Conservation (phyloP, 2,888 invertebrate species). For the Dynastes grantii region DNA sequence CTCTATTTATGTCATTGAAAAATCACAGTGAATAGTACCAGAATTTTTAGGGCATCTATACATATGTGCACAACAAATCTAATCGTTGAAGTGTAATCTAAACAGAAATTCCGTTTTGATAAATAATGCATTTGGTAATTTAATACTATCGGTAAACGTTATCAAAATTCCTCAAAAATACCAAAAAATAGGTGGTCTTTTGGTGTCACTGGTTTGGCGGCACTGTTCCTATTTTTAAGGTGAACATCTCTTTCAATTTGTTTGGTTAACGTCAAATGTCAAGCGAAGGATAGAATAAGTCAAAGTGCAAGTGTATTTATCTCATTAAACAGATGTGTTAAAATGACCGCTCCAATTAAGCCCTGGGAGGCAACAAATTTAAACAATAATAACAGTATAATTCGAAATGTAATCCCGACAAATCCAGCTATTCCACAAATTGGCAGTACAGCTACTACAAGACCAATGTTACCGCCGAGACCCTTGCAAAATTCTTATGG, state of each 20-base stretch:
- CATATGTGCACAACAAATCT: too few relatives aligned
- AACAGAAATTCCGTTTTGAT: too few relatives aligned
- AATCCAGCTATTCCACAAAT: conserved; percentile 55
- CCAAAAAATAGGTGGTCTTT: too few relatives aligned
- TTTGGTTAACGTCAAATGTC: conserved; percentile 24
- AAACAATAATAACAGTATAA: conserved; percentile 52
- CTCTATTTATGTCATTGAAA: too few relatives aligned
- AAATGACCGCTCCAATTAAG: conserved; percentile 65
- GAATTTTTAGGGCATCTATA: too few relatives aligned
- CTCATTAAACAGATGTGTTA: conserved; percentile 18
- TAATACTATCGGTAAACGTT: too few relatives aligned
- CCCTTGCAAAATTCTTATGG: conserved; percentile 64
- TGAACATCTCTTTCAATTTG: background rate
- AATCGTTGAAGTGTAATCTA: too few relatives aligned
- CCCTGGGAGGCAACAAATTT: conserved; percentile 63
- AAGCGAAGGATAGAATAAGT: conserved; percentile 7
- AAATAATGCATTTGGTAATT: too few relatives aligned
- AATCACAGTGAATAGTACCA: too few relatives aligned
- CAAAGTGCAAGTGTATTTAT: conserved; percentile 41
- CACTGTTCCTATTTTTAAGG: too few relatives aligned
- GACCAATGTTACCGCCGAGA: conserved; percentile 55
- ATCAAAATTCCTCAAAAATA: too few relatives aligned
- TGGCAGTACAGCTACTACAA: conserved; percentile 47
- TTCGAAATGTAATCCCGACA: conserved; percentile 39
- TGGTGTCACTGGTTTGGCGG: too few relatives aligned